These are phyloP conservation scores for Exephanes ischioxanthus DNA, from an alignment of 2,888 invertebrate species.

Conservation along the genomic window DNA sequence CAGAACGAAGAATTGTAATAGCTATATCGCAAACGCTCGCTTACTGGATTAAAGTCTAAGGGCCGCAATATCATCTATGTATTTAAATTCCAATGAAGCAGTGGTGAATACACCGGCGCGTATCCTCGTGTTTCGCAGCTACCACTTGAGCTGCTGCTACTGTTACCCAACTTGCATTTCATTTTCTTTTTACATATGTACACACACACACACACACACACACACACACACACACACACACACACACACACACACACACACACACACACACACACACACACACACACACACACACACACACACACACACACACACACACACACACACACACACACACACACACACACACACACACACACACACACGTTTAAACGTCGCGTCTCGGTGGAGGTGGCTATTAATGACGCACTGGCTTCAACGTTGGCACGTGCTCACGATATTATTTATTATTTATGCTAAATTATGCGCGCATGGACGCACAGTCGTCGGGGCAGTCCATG, in stretches of 20 bases:
- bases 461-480: constrained; percentile 79
- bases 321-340: no score
- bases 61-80: neutral
- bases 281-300: no score
- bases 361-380: constrained; percentile 36
- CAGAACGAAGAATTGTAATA: neutral
- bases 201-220: neutral
- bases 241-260: no score
- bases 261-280: no score
- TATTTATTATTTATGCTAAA: constrained; percentile 85
- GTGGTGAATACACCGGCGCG: neutral
- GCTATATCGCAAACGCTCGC: neutral
- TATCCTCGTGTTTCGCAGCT: neutral
- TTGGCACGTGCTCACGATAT: constrained; percentile 83
- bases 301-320: no score
- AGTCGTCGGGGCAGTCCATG: constrained; percentile 76
- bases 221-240: no score
- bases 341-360: no score
- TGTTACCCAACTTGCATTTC: constrained; percentile 21
- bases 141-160: neutral
- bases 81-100: neutral
- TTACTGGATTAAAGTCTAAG: constrained; percentile 13
- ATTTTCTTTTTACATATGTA: constrained; percentile 12
- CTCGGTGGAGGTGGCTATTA: constrained; percentile 72
- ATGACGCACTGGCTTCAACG: constrained; percentile 80